These are phyloP conservation scores for Cosmia pyralina DNA, from an alignment of 2,888 invertebrate genomes.

Conservation along the genomic window DNA sequence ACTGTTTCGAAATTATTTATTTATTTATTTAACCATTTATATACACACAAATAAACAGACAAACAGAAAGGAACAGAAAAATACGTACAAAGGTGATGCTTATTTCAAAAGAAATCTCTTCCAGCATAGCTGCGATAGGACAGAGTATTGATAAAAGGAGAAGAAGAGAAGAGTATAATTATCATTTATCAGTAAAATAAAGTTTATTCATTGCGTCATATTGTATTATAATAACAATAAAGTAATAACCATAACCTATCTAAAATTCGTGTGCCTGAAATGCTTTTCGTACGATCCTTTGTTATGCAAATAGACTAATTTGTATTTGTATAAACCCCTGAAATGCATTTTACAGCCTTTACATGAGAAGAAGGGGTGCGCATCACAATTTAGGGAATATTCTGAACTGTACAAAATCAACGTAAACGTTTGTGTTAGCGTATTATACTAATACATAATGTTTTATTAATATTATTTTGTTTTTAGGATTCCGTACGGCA, in stretches of 20 bases:
- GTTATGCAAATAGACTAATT: constrained; percentile 37
- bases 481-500: not conserved
- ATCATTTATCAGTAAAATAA: too few relatives aligned
- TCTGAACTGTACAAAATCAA: not conserved
- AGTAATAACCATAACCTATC: not conserved
- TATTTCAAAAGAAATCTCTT: too few relatives aligned
- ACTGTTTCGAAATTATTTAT: not conserved
- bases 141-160: too few relatives aligned
- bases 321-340: constrained; percentile 29
- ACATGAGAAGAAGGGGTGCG: not conserved
- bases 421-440: not conserved
- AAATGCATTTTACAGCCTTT: constrained; percentile 19
- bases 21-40: too few relatives aligned
- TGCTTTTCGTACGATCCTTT: constrained; percentile 7
- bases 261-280: constrained; percentile 12
- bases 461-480: not conserved
- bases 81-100: too few relatives aligned
- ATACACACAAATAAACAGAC: too few relatives aligned
- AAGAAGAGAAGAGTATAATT: too few relatives aligned
- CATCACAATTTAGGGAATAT: not conserved
- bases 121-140: too few relatives aligned
- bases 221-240: not conserved
- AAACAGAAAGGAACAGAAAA: too few relatives aligned
- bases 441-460: not conserved
- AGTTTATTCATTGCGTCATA: not conserved